Base-by-base conservation (phyloP, 2,888 invertebrate species). In the Pelosia muscerda region DNA sequence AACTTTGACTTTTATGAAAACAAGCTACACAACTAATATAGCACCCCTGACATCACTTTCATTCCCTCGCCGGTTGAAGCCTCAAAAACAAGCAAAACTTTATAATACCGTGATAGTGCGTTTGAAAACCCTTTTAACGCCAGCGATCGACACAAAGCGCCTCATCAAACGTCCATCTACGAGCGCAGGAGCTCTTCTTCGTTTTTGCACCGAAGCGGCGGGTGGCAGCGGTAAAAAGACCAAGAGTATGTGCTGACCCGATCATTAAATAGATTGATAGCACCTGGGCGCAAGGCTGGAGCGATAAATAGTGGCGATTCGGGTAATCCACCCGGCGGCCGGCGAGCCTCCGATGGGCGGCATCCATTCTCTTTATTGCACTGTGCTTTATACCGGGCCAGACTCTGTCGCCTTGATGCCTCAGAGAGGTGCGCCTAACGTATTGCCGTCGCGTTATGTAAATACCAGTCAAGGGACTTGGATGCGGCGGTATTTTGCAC, bases 251-350 rank as follows among this genome's bases (percentile, higher is more conserved):
- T 92, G 95, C 95, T 94, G 95, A 95, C 94, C 95, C 94, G 94
- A 94, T 95, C 95, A 94, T 95, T 95, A 95, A 94, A 94, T 92
- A 95, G 95, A 95, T 95, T 93, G 95, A 95, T 95, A 90, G 95
- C 92, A 94, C 95, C 95, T 95, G 95, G 93, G 93, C 92, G 92
- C 91, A 91, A 91, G 93, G 92, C 92, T 90, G 86, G 90, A 89
- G 93, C 95, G 94, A 95, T 95, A 95, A 94, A 95, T 95, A 95
- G 95, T 94, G 95, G 93, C 92, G 93, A 93, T 94, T 94, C 92
- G 90, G 92, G 92, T 95, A 95, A 95, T 94, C 94, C 94, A 85
- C 90, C 89, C 90, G 88, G 92, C 92, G 93, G 81, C 79, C 78
- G 81, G 72, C 84, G 90, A 63, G 85, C 91, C 88, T 90, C 86